These are phyloP conservation scores for Spatulosminthurus flaviceps DNA, from an alignment of 2,888 invertebrate species.

Conservation along the genomic window DNA sequence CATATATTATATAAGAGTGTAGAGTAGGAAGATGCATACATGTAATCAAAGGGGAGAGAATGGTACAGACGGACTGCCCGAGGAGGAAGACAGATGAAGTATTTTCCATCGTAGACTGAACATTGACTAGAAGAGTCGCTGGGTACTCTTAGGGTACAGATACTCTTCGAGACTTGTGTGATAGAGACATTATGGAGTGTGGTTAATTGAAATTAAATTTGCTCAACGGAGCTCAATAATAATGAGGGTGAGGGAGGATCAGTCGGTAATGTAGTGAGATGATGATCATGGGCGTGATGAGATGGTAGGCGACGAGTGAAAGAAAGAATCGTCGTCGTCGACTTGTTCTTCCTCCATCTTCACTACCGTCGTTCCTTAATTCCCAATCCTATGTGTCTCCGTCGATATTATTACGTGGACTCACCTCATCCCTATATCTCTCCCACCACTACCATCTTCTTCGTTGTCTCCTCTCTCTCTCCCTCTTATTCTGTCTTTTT, in stretches of 20 bases:
- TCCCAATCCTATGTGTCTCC: background rate
- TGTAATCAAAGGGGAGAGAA: conserved; percentile 16
- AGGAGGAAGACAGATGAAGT: conserved; percentile 40
- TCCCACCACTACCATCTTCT: background rate
- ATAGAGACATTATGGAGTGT: conserved; percentile 62
- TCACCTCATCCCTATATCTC: background rate
- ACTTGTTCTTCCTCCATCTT: conserved; percentile 8
- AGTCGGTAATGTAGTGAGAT: conserved; percentile 46
- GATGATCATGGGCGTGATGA: conserved; percentile 46
- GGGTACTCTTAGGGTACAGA: background rate
- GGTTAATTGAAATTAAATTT: conserved; percentile 64
- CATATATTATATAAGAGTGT: too few relatives aligned
- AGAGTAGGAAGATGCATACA: background rate
- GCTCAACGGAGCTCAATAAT: conserved; percentile 59
- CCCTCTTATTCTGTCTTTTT: too few relatives aligned
- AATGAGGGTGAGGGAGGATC: conserved; percentile 54
- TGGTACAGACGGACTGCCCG: conserved; percentile 19
- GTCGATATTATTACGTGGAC: background rate
- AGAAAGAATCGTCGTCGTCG: conserved; percentile 14
- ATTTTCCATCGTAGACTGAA: conserved; percentile 39
- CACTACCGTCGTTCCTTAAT: background rate
- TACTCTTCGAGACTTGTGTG: conserved; percentile 41
- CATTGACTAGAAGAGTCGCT: conserved; percentile 23
- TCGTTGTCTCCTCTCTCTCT: background rate
- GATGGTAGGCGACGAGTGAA: conserved; percentile 42